These are phyloP conservation scores for human DNA, from an alignment of 2,113 vertebrate species.

Conservation along the genomic window GRCh38 chr2:191783001-191783500, in stretches of 20 bases:
- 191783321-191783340: slow-evolving; percentile 58
- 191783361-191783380: slow-evolving; percentile 54
- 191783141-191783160: neutral
- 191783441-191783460: neutral
- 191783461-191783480: slow-evolving; percentile 46
- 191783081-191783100: neutral
- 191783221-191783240: neutral
- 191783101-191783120: neutral
- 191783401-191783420: slow-evolving; percentile 10
- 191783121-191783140: neutral
- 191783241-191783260: neutral
- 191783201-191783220: neutral
- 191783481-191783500: neutral
- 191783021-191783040: neutral
- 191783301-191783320: neutral
- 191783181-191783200: neutral
- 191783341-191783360: slow-evolving; percentile 40
- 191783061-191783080: neutral
- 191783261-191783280: neutral
- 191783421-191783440: slow-evolving; percentile 38
- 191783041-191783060: neutral
- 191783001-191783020: neutral
- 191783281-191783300: neutral
- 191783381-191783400: slow-evolving; percentile 59
- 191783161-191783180: slow-evolving; percentile 7